Base-by-base conservation (phyloP, 2,113 vertebrate species). In the Pipa parva region DNA sequence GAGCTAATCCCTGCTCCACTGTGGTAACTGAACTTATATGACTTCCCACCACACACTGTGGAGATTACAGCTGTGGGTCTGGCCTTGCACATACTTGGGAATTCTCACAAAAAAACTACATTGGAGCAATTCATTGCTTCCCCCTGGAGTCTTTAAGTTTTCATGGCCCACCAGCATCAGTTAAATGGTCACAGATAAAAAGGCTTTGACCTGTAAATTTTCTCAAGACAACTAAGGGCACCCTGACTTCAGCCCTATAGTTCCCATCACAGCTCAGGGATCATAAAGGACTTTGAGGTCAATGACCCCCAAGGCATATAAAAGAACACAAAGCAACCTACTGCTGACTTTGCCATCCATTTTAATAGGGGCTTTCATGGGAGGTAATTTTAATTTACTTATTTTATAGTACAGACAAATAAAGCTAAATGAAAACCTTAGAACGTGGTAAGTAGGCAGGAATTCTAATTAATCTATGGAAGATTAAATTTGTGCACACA, bases 141-240 rank as follows among this genome's bases (percentile, higher is more conserved):
- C 74, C 80, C 74, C 79, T 81, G 77, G 80, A 78, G 75, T 75
- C 79, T 77, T 85, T 81, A 60, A 7, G 63, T 73, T 84, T 86
- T 87, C 83, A 88, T 81, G 85, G 85, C 78, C 80, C 76, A 71
- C 76, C 88, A 81, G 79, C 83, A 76, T 73, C 7, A 68, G 80
- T 83, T 83, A 82, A 88, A 85, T 85, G 80, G 71, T 84, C 81
- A 85, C 66, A 79, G 88, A 84, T 78, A 84, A 85, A 87, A 86
- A 83, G 78, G 81, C 82, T 82, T 59, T 87, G 87, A 85, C 84
- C 83, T 77, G 68, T 77, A 77, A 75, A 76, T 80, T 82, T 85
- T 77, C 84, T 74, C 71, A 74, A 73, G 72, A 74, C 66, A 54
- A 63, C 11, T 45, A 63, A 75, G 68, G 63, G 63, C 72, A 74